Evolutionary conservation across 2,888 invertebrate genomes (phyloP).

Genomic region (Sesamia inferens): DNA sequence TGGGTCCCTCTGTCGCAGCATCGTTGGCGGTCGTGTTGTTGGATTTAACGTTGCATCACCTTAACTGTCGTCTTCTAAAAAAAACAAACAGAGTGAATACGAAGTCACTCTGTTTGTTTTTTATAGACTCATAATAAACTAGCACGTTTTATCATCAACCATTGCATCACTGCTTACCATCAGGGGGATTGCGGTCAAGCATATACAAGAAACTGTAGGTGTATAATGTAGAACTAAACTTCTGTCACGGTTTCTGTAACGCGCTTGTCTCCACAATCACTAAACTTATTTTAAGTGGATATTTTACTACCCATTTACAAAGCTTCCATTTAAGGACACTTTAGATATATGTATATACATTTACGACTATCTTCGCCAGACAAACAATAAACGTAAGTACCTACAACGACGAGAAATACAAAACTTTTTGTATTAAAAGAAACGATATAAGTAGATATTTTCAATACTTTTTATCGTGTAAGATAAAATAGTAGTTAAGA

Average conservation of each 20-base stretch:
- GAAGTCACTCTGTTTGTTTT: too few species aligned
- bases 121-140: too few species aligned
- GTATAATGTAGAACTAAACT: background rate
- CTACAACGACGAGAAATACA: slow-evolving; percentile 7
- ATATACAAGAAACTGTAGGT: background rate
- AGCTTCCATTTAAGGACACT: slow-evolving; percentile 32
- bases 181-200: too few species aligned
- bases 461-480: background rate
- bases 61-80: too few species aligned
- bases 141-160: too few species aligned
- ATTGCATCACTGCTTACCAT: too few species aligned
- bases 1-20: too few species aligned
- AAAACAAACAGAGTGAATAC: too few species aligned
- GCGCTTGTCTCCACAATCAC: slow-evolving; percentile 17
- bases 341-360: slow-evolving; percentile 26
- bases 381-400: slow-evolving; percentile 23
- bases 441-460: background rate
- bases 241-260: background rate
- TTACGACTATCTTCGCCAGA: slow-evolving; percentile 33
- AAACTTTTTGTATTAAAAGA: slow-evolving; percentile 9
- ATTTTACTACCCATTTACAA: slow-evolving; percentile 36
- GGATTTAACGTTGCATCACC: too few species aligned
- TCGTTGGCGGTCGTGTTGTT: too few species aligned
- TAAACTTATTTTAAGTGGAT: slow-evolving; percentile 34
- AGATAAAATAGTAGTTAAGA: background rate